Conservation (phyloP, 2,888 invertebrate genomes). For the Tinea pellionella region DNA sequence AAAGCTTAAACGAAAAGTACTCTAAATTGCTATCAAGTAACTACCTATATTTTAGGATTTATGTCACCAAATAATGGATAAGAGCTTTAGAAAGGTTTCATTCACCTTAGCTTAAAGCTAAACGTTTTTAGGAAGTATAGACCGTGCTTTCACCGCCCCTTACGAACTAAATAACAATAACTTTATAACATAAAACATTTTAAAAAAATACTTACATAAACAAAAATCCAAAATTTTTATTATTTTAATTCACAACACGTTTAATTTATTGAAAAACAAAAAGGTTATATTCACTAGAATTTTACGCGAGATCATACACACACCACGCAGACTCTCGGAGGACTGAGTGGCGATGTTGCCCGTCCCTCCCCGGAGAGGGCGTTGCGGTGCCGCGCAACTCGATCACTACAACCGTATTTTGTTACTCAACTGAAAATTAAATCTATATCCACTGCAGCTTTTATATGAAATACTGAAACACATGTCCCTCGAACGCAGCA, state of each 20-base stretch:
- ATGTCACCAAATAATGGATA: slow-evolving; percentile 5
- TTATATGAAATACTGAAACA: neutral
- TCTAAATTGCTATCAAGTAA: too few species aligned
- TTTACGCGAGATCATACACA: slow-evolving; percentile 19
- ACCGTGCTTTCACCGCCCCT: slow-evolving; percentile 32
- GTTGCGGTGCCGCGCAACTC: slow-evolving; percentile 35
- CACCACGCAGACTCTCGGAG: slow-evolving; percentile 34
- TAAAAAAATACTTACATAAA: slow-evolving; percentile 40
- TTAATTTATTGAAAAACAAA: slow-evolving; percentile 42
- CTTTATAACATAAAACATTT: slow-evolving; percentile 21
- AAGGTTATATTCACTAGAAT: slow-evolving; percentile 33
- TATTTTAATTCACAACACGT: slow-evolving; percentile 48
- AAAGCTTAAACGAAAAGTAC: too few species aligned
- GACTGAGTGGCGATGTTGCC: slow-evolving; percentile 35
- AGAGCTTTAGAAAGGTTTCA: slow-evolving; percentile 22
- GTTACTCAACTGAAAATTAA: neutral
- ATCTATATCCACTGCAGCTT: slow-evolving; percentile 32
- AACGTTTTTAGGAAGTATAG: slow-evolving; percentile 24
- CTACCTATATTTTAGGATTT: neutral
- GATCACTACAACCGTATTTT: neutral
- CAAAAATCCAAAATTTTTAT: slow-evolving; percentile 46
- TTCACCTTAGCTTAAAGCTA: slow-evolving; percentile 30
- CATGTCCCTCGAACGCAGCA: neutral
- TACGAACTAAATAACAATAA: slow-evolving; percentile 20
- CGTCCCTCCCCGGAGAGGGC: slow-evolving; percentile 39